phyloP scores from a whole-genome alignment of 2,113 vertebrate genomes.

The Reinhardtius hippoglossoides region DNA sequence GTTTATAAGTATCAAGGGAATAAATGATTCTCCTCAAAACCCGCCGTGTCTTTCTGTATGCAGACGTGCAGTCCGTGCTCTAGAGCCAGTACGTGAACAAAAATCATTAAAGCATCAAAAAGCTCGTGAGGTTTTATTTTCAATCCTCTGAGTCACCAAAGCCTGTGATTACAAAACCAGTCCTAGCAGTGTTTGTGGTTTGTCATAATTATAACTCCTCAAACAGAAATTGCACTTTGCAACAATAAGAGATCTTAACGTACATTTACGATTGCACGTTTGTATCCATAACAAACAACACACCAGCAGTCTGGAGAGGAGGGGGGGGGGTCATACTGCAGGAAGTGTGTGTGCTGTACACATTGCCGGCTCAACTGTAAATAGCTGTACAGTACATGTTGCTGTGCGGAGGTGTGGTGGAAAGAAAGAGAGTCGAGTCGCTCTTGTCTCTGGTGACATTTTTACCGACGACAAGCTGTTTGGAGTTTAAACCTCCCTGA shows the following conservation, averaged over 20 bases:
- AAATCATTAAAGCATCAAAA: slow-evolving; percentile 27
- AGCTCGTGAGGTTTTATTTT: not conserved
- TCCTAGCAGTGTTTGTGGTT: slow-evolving; percentile 23
- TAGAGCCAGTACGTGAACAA: not conserved
- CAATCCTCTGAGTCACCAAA: slow-evolving; percentile 30
- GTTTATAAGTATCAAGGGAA: not conserved
- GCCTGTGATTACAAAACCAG: slow-evolving; percentile 24
- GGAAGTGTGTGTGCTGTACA: not conserved
- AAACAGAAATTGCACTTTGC: not conserved
- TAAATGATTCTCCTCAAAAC: not conserved
- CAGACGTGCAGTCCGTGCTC: not conserved
- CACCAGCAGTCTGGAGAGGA: not conserved
- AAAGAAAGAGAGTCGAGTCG: not conserved
- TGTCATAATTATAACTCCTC: slow-evolving; percentile 21
- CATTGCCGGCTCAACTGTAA: slow-evolving; percentile 2
- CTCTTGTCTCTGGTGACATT: not conserved
- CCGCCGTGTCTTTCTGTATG: not conserved
- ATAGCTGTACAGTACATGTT: not conserved
- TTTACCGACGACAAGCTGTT: slow-evolving; percentile 28
- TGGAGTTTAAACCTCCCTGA: slow-evolving; percentile 19
- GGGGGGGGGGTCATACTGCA: not conserved
- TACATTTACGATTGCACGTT: not conserved
- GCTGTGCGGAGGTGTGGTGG: not conserved
- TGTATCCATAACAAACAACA: slow-evolving; percentile 59
- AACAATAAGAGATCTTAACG: slow-evolving; percentile 19